Base-by-base conservation (phyloP, 2,888 invertebrate species). In the Lochmaea capreae region DNA sequence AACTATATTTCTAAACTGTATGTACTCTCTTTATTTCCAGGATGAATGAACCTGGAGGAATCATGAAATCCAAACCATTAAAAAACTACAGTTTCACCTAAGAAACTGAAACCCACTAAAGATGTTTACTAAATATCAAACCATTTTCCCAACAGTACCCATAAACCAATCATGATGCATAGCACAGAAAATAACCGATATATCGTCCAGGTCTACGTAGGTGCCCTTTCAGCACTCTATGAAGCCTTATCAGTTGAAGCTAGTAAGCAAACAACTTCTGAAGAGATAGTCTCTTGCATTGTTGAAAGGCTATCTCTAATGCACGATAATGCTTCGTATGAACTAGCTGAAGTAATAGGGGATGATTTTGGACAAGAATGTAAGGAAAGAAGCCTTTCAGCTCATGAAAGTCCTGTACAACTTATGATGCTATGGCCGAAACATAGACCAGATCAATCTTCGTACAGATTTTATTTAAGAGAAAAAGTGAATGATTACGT, bases 231-330 rank as follows among this genome's bases (percentile, higher is more conserved):
- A 83, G 93, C 93, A 82, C 94, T 95, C 87, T 96, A 95, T 89
- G 96, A 97, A 88, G 95, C 95, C 78, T 90, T 97, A 78, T 94
- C 94, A 71, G 95, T 97, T 80, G 96, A 97, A 88, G 95, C 96
- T 72, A 95, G 95, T 80, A 97, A 96, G 86, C 95, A 95, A 87
- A 96, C 96, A 74, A 95, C 96, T 80, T 95, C 96, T 0, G 95
- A 96, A 82, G 97, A 97, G 88, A 95, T 97, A 83, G 95, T 97
- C 74, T 92, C 93, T 80, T 96, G 96, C 86, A 96, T 97, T 80
- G 93, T 94, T 77, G 95, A 95, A 83, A 89, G 92, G 79, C 88
- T 93, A 54, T 90, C 90, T 63, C 88, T 93, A 73, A 88, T 54
- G 54, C 54, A 88, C 76, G 91, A 91, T 83, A 88, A 88, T 74